These are phyloP conservation scores for Fabriciana adippe DNA, from an alignment of 2,888 invertebrate species.

Conservation along the genomic window DNA sequence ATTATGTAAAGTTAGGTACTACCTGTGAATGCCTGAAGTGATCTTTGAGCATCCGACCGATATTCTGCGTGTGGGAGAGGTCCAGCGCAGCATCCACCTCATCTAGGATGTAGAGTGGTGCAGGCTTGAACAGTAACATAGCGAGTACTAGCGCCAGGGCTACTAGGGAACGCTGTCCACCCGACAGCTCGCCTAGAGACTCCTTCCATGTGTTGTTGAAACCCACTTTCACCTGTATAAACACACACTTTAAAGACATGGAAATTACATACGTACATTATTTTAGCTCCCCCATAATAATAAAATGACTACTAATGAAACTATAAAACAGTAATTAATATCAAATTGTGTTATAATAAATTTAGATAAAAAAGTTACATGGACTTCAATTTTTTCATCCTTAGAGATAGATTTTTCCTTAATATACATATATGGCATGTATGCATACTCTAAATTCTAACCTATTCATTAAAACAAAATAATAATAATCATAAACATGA, in stretches of 20 bases:
- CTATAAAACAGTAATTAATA: too few species aligned
- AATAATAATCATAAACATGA: too few species aligned
- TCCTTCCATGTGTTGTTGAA: conserved; percentile 98
- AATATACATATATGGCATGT: too few species aligned
- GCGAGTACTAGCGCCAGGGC: conserved; percentile 97
- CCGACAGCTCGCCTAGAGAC: conserved; percentile 96
- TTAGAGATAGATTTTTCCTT: too few species aligned
- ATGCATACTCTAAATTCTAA: too few species aligned
- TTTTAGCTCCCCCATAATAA: background rate
- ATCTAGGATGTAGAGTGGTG: conserved; percentile 98
- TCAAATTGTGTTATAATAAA: too few species aligned
- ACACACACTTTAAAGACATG: too few species aligned
- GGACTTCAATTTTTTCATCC: too few species aligned
- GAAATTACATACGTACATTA: background rate
- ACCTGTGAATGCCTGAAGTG: conserved; percentile 95
- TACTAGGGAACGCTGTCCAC: conserved; percentile 97
- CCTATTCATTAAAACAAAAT: too few species aligned
- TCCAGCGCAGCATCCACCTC: conserved; percentile 99
- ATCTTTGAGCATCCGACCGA: conserved; percentile 94
- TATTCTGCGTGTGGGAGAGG: conserved; percentile 99
- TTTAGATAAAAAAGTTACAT: too few species aligned
- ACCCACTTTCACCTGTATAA: conserved; percentile 84
- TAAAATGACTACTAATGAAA: too few species aligned
- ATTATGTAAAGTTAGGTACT: conserved; percentile 28
- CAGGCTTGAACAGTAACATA: conserved; percentile 98